These are phyloP conservation scores for Oceanodroma leucorhoa DNA, from an alignment of 2,797 vertebrate species.

Conservation along the genomic window DNA sequence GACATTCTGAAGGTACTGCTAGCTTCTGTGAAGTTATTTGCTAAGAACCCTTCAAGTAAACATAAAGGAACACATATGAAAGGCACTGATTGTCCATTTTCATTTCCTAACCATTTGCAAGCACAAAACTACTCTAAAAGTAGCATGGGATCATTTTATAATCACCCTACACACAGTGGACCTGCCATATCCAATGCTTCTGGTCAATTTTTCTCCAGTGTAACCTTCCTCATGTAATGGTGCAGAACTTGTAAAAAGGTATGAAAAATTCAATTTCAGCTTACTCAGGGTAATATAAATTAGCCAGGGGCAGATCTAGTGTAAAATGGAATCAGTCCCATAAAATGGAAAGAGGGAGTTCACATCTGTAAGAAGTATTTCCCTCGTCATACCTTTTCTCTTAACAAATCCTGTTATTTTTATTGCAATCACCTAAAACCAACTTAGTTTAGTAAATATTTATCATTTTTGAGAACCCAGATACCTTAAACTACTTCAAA, in stretches of 20 bases:
- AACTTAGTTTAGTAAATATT: not conserved
- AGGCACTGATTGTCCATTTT: not conserved
- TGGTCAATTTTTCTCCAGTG: not conserved
- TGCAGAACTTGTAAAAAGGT: not conserved
- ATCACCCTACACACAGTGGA: not conserved
- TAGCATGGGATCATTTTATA: not conserved
- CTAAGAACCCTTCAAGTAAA: not conserved
- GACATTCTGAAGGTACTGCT: not conserved
- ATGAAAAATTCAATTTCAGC: not conserved
- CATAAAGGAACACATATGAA: not conserved
- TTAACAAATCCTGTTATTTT: not conserved
- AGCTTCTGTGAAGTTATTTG: not conserved
- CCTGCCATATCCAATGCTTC: not conserved
- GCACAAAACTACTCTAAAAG: not conserved
- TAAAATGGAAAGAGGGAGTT: not conserved
- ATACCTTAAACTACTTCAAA: not conserved
- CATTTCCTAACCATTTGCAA: not conserved
- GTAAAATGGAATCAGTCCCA: not conserved
- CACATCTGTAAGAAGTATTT: not conserved
- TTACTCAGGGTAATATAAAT: not conserved
- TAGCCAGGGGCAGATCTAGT: not conserved
- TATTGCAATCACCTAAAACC: not conserved
- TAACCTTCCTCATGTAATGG: not conserved
- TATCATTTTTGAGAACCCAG: not conserved
- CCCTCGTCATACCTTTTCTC: not conserved